Percentiles rank a stretch among this genome's conserved stretches.
Evolutionary conservation across 2,797 vertebrate genomes (phyloP).

Genomic region (Bradypodion pumilum): DNA sequence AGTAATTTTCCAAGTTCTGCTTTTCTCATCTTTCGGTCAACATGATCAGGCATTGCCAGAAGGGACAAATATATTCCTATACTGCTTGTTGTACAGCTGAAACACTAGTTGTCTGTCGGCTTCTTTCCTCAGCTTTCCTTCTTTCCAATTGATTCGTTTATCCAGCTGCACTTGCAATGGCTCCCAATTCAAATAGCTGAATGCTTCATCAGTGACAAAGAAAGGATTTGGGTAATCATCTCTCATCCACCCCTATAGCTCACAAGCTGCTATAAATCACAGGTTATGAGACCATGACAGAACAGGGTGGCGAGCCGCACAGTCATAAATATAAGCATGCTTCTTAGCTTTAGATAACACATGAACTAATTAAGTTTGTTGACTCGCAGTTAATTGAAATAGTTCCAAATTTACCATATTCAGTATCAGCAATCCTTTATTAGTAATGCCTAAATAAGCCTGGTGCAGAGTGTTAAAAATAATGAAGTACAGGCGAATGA

Average conservation of each 20-base stretch:
- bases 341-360: constrained; percentile 32
- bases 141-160: background rate
- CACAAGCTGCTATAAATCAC: constrained; percentile 23
- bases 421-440: constrained; percentile 18
- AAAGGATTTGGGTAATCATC: constrained; percentile 17
- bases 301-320: background rate
- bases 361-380: constrained; percentile 39
- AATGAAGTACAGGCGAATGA: constrained; percentile 25
- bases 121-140: background rate
- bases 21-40: too few species aligned
- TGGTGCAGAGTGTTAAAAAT: constrained; percentile 30
- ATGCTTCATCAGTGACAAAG: constrained; percentile 26
- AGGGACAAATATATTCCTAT: too few species aligned
- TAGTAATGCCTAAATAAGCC: constrained; percentile 24
- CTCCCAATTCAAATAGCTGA: constrained; percentile 31
- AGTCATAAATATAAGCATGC: constrained; percentile 12
- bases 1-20: too few species aligned
- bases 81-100: too few species aligned
- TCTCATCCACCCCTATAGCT: too few species aligned
- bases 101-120: background rate
- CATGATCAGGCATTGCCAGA: too few species aligned
- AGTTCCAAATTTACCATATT: constrained; percentile 29
- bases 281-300: background rate
- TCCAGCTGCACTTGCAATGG: background rate
- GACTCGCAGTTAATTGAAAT: constrained; percentile 45